Evolutionary conservation across 2,797 vertebrate genomes (phyloP), one percentile per base, ranked within the genome.

Genomic region (Jordanella pulchra): DNA sequence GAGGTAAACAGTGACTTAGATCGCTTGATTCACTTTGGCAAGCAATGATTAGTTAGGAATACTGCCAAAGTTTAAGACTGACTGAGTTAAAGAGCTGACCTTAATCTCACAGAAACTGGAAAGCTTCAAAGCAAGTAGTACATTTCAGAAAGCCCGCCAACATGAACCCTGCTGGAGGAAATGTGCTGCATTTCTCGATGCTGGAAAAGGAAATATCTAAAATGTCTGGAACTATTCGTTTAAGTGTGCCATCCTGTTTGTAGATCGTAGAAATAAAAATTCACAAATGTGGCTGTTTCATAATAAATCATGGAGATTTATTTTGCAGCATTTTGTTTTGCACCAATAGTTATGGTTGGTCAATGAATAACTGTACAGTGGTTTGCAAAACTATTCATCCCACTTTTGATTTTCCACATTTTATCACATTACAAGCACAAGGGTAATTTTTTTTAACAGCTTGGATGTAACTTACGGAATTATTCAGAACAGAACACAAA

Each of bases 31-130:
- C 10, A 25, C n/a, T 66, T 7, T 47, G 28, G 15, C 18, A 66
- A 48, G 4, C 14, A 47, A 47, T n/a, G 14, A 21, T n/a, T 35
- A 63, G 32, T 42, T 25, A 15, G 35, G 60, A 23, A 42, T 42
- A 63, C 60, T 53, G 35, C 12, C 42, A 51, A 39, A 21, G 32
- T 66, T 65, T 56, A 5, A 17, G 35, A 63, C 35, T 51, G 45
- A n/a, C 14, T 23, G 50, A 39, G 30, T 61, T 56, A 72, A 65
- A 72, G 28, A 27, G 23, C 5, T 45, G 53, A 56, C 53, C 44
- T 54, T 50, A 67, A 67, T 67, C 44, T 47, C n/a, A 27, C 15
- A 28, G 44, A 23, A 58, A 60, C 47, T 12, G 18, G 25, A 30
- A 28, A 18, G 10, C 28, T 25, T 1, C 42, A 54, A 55, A 73